Conservation (phyloP, 64 coral and sea anemone genomes). For the Montipora cactus region DNA sequence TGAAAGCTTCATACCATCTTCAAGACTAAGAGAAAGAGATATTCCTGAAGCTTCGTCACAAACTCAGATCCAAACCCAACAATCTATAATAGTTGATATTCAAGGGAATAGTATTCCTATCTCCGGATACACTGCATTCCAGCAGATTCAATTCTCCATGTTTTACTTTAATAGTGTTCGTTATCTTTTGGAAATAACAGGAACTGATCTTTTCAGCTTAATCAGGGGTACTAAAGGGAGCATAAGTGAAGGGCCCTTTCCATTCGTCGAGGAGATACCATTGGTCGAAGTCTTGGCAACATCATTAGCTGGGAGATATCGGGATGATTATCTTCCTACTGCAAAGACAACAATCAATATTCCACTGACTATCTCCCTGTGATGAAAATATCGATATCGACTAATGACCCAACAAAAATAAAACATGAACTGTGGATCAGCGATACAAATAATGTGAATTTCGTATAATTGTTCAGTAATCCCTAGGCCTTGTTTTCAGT, state of each 20-base stretch:
- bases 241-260: slow-evolving; percentile 15
- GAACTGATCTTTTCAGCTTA: neutral
- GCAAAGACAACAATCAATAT: slow-evolving; percentile 7
- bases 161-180: neutral
- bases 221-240: slow-evolving; percentile 6
- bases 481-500: too few species aligned
- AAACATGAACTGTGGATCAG: too few species aligned
- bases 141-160: slow-evolving; percentile 12
- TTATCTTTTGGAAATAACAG: neutral
- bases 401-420: too few species aligned
- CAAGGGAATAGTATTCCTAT: slow-evolving; percentile 8
- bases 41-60: neutral
- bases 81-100: neutral
- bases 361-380: slow-evolving; percentile 3
- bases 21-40: neutral
- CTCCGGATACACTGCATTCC: slow-evolving; percentile 19
- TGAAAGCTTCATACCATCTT: neutral
- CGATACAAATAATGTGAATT: too few species aligned
- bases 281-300: neutral
- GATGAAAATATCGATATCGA: too few species aligned
- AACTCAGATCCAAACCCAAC: neutral
- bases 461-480: too few species aligned
- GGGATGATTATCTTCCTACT: slow-evolving; percentile 3
- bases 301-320: neutral
- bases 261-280: slow-evolving; percentile 15